Conservation (phyloP, 2,797 vertebrate genomes). For the Zenarchopterus dispar region DNA sequence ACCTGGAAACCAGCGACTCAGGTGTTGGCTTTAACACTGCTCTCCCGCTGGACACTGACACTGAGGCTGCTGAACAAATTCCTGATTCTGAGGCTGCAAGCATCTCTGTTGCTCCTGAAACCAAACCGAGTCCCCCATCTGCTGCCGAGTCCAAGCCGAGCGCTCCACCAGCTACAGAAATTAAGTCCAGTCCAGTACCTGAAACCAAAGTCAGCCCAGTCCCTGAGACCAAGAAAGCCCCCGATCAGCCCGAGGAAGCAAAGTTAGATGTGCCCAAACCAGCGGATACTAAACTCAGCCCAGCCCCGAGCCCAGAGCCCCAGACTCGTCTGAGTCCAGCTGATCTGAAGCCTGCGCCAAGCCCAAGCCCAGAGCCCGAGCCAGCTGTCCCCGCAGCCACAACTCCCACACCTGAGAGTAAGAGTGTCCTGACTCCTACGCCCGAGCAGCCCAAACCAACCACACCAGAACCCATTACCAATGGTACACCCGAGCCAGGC, state of each 20-base stretch:
- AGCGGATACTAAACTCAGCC: slow-evolving; percentile 71
- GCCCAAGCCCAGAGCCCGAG: slow-evolving; percentile 69
- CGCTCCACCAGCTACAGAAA: slow-evolving; percentile 53
- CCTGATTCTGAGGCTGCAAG: slow-evolving; percentile 74
- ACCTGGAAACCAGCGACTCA: slow-evolving; percentile 86
- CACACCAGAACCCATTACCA: slow-evolving; percentile 74
- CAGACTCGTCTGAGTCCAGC: slow-evolving; percentile 56
- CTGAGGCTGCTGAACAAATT: slow-evolving; percentile 77
- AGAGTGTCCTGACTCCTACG: slow-evolving; percentile 49
- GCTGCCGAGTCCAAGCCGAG: slow-evolving; percentile 58
- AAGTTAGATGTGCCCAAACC: slow-evolving; percentile 67
- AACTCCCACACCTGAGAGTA: slow-evolving; percentile 57
- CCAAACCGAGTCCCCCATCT: slow-evolving; percentile 54
- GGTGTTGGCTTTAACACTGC: slow-evolving; percentile 86
- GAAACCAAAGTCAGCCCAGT: slow-evolving; percentile 58
- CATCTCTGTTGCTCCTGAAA: slow-evolving; percentile 62
- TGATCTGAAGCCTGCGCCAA: slow-evolving; percentile 67
- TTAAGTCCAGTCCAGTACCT: slow-evolving; percentile 51
- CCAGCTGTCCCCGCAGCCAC: slow-evolving; percentile 48
- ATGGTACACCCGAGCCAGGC: slow-evolving; percentile 72
- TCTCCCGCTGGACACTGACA: slow-evolving; percentile 85
- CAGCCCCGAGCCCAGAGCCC: slow-evolving; percentile 68
- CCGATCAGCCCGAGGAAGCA: slow-evolving; percentile 51
- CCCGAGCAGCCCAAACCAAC: slow-evolving; percentile 59
- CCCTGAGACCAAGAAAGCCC: slow-evolving; percentile 57